phyloP scores from a whole-genome alignment of 2,888 invertebrate genomes.

The Halictus quadricinctus region DNA sequence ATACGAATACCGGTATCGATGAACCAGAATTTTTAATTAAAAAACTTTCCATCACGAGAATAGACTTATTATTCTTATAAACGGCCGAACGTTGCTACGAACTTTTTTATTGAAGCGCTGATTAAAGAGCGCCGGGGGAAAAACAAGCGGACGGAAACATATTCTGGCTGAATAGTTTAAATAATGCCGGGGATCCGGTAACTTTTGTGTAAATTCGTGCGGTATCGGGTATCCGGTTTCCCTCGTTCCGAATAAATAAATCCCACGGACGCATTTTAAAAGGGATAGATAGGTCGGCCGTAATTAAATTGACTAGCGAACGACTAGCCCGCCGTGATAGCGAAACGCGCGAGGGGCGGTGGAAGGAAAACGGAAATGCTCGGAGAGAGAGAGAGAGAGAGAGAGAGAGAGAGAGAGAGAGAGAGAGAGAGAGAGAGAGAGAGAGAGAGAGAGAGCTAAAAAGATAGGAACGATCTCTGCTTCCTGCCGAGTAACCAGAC shows the following conservation, averaged over 20 bases:
- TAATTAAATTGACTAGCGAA: constrained; percentile 56
- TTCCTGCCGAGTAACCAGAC: constrained; percentile 41
- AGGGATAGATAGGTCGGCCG: constrained; percentile 11
- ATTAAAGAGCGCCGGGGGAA: not conserved
- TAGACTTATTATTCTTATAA: constrained; percentile 11
- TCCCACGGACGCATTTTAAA: constrained; percentile 23
- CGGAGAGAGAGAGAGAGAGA: not conserved
- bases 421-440: constrained; percentile 3
- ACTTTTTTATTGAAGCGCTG: constrained; percentile 21
- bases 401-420: constrained; percentile 1
- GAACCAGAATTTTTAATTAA: constrained; percentile 28
- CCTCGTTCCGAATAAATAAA: constrained; percentile 35
- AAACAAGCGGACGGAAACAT: constrained; percentile 1
- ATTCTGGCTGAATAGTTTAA: not conserved
- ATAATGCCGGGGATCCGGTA: not conserved
- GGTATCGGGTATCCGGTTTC: not conserved
- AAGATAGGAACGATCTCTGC: constrained; percentile 50
- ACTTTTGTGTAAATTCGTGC: not conserved
- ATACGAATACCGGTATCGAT: not conserved
- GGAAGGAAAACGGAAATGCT: not conserved
- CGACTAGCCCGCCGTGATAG: constrained; percentile 23
- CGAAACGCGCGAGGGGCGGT: constrained; percentile 29
- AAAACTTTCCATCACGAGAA: constrained; percentile 11
- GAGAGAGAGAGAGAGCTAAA: constrained; percentile 20
- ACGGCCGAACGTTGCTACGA: not conserved